Percentiles rank a stretch among this genome's conserved stretches.
These are phyloP conservation scores for Apodemus sylvaticus DNA, from an alignment of 2,113 vertebrate species.

Conservation along the genomic window DNA sequence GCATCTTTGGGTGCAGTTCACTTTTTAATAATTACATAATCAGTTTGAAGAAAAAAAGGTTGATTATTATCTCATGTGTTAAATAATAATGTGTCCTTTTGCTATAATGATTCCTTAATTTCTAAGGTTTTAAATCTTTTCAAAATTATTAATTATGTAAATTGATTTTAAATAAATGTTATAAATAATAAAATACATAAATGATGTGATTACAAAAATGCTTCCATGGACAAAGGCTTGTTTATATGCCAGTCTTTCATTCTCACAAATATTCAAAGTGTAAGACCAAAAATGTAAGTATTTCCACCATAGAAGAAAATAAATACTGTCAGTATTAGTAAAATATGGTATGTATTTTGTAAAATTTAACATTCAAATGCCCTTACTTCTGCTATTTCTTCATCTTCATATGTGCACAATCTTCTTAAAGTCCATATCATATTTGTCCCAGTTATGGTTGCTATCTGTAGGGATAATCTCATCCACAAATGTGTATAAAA, in stretches of 20 bases:
- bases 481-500: too few relatives aligned
- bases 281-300: background rate
- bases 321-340: background rate
- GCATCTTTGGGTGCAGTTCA: background rate
- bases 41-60: background rate
- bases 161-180: constrained; percentile 16
- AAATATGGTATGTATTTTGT: background rate
- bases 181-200: background rate
- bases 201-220: constrained; percentile 2
- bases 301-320: background rate
- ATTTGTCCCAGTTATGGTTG: background rate
- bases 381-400: background rate
- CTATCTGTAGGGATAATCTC: too few relatives aligned
- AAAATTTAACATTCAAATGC: background rate
- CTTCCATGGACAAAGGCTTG: background rate
- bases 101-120: background rate
- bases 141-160: background rate
- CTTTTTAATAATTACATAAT: background rate
- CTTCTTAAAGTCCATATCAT: background rate
- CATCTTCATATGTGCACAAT: background rate
- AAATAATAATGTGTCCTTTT: background rate
- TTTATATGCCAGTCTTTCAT: background rate
- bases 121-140: background rate
- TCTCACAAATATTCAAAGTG: background rate
- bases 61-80: background rate